These are phyloP conservation scores for Sebastes dallii DNA, from an alignment of 2,797 vertebrate species.

Conservation along the genomic window DNA sequence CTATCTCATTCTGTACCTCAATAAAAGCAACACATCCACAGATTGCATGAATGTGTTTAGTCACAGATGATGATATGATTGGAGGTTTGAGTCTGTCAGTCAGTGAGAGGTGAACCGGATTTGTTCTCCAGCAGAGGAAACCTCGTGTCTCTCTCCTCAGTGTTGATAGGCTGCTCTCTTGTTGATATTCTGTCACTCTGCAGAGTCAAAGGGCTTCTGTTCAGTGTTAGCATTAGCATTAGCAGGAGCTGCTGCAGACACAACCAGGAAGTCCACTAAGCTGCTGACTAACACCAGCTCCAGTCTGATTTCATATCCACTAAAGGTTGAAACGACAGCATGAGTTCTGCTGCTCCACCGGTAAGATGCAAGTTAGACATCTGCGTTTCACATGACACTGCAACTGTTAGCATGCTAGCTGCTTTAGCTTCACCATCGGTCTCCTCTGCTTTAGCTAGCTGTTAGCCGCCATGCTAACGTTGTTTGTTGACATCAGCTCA, in stretches of 20 bases:
- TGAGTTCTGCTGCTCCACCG: constrained; percentile 62
- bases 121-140: background rate
- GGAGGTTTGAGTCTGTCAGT: constrained; percentile 4
- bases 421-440: constrained; percentile 7
- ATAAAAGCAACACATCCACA: no score
- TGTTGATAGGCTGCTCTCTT: constrained; percentile 40
- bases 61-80: background rate
- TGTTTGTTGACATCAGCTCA: constrained; percentile 53
- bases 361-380: constrained; percentile 46
- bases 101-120: background rate
- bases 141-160: background rate
- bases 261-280: no score
- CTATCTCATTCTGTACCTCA: no score
- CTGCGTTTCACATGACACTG: background rate
- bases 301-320: background rate
- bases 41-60: background rate
- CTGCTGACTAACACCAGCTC: background rate
- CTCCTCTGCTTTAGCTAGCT: background rate
- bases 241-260: no score
- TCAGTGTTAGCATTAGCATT: constrained; percentile 24
- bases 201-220: background rate
- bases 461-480: constrained; percentile 63
- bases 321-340: constrained; percentile 19
- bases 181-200: constrained; percentile 46
- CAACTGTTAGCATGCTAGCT: constrained; percentile 33